These are phyloP conservation scores for Nibea coibor DNA, from an alignment of 2,113 vertebrate genomes.

Conservation along the genomic window DNA sequence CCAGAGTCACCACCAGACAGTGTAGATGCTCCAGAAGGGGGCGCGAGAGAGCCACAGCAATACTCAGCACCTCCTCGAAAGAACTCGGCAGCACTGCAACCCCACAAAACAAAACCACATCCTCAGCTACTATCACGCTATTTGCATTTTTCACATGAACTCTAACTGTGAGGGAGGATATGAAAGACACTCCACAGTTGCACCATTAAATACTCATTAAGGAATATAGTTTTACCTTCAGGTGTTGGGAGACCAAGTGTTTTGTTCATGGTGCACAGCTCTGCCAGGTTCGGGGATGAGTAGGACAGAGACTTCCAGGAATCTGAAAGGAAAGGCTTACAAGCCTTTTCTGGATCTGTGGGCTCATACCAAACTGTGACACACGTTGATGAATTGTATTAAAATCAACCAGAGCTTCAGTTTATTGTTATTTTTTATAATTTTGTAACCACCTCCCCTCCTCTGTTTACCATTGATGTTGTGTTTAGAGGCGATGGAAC, in stretches of 20 bases:
- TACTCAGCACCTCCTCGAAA: slow-evolving; percentile 81
- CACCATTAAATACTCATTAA: neutral
- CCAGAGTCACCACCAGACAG: slow-evolving; percentile 90
- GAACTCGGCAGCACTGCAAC: slow-evolving; percentile 78
- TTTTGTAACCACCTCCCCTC: neutral
- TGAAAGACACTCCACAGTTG: neutral
- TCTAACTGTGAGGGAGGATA: neutral
- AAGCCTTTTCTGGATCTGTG: slow-evolving; percentile 88
- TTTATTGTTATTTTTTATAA: neutral
- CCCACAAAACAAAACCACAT: slow-evolving; percentile 52
- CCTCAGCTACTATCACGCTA: slow-evolving; percentile 16
- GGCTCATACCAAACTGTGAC: slow-evolving; percentile 92
- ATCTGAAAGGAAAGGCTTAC: slow-evolving; percentile 90
- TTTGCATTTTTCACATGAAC: slow-evolving; percentile 38
- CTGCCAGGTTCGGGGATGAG: slow-evolving; percentile 89
- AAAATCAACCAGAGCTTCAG: slow-evolving; percentile 8
- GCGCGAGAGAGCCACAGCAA: slow-evolving; percentile 82
- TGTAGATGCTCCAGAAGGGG: slow-evolving; percentile 89
- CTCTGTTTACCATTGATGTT: slow-evolving; percentile 82
- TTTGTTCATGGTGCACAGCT: slow-evolving; percentile 88
- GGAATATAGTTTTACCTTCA: slow-evolving; percentile 79
- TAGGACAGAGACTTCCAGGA: slow-evolving; percentile 89
- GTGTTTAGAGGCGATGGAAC: slow-evolving; percentile 85
- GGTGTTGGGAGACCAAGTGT: slow-evolving; percentile 85
- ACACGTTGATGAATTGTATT: slow-evolving; percentile 36